A percentile compares a stretch with the other conserved stretches of the same genome.
These are phyloP conservation scores for Bucco capensis DNA, from an alignment of 2,113 vertebrate species.

Conservation along the genomic window DNA sequence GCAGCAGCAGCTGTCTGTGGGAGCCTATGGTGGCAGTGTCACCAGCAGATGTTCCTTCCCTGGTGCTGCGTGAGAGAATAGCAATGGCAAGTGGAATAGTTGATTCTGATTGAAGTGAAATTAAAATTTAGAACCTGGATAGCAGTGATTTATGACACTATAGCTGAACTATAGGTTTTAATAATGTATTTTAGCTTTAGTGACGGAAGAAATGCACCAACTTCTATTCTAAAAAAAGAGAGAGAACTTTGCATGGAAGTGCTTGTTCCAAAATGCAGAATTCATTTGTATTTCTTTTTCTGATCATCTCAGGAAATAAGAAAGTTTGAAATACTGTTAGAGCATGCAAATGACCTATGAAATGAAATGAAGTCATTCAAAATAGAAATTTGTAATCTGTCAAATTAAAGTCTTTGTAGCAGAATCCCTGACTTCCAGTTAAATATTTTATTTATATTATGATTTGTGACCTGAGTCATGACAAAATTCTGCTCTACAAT, in stretches of 20 bases:
- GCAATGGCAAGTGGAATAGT: background rate
- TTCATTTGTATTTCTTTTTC: background rate
- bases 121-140: background rate
- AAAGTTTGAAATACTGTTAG: background rate
- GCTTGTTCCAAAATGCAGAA: background rate
- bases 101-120: slow-evolving; percentile 29
- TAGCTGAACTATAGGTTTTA: background rate
- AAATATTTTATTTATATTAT: background rate
- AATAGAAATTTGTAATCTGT: background rate
- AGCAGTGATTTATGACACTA: background rate
- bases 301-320: background rate
- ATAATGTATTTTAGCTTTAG: background rate
- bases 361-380: background rate
- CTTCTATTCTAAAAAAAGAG: background rate
- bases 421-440: background rate
- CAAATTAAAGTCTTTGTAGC: background rate
- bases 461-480: background rate
- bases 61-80: background rate
- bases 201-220: background rate
- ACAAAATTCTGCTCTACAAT: background rate
- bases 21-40: background rate
- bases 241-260: background rate
- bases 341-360: background rate
- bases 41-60: background rate
- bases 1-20: background rate